Evolutionary conservation across 2,113 vertebrate species (phyloP).

Genomic region (Mus spicilegus): DNA sequence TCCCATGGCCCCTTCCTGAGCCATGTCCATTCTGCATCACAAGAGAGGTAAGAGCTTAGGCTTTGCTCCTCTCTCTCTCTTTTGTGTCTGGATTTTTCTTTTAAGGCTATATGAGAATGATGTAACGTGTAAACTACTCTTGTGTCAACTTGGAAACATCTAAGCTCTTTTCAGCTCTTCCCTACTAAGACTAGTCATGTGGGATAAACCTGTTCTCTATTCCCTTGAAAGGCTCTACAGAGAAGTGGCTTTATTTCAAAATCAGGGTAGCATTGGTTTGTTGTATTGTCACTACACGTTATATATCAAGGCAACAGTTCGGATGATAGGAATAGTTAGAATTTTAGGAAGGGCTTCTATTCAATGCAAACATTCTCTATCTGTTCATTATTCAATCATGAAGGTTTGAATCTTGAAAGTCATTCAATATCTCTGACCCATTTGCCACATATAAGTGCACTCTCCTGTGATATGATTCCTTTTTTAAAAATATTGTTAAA

Average conservation of each 20-base stretch:
- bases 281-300: not conserved
- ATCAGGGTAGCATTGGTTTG: not conserved
- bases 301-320: slow-evolving; percentile 5
- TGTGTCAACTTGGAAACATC: slow-evolving; percentile 41
- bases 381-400: slow-evolving; percentile 18
- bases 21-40: not conserved
- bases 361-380: slow-evolving; percentile 11
- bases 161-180: slow-evolving; percentile 5
- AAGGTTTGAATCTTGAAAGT: slow-evolving; percentile 29
- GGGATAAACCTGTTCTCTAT: not conserved
- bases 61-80: too few relatives aligned
- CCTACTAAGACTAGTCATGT: not conserved
- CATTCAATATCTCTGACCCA: not conserved
- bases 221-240: not conserved
- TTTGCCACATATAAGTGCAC: not conserved
- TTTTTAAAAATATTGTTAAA: too few relatives aligned
- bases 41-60: not conserved
- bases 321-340: not conserved
- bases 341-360: slow-evolving; percentile 37
- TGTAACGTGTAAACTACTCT: not conserved
- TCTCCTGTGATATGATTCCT: not conserved
- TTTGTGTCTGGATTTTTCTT: not conserved
- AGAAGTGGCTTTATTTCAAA: not conserved
- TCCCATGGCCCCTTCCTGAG: not conserved
- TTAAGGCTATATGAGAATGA: not conserved